A percentile compares a stretch with the other conserved stretches of the same genome.
These are phyloP conservation scores for Lacanobia wlatinum DNA, from an alignment of 2,888 invertebrate genomes.

Conservation along the genomic window DNA sequence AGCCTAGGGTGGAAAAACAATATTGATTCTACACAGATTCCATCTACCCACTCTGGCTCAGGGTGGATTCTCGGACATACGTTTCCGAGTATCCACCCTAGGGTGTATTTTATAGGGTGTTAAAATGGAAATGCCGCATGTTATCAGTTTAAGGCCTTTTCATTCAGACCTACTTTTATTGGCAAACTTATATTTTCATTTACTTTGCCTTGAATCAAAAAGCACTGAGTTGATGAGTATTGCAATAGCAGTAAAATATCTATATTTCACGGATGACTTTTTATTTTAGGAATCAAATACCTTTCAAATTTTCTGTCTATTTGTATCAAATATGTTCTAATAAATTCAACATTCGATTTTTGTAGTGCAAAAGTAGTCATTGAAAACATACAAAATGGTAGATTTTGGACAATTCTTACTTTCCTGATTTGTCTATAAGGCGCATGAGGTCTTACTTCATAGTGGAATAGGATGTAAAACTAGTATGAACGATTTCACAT, in stretches of 20 bases:
- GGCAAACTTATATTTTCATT: background rate
- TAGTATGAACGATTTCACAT: conserved; percentile 47
- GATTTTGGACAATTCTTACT: background rate
- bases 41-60: too few species aligned
- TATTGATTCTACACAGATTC: too few species aligned
- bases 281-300: conserved; percentile 6
- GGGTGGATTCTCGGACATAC: too few species aligned
- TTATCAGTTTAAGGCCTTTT: conserved; percentile 4
- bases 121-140: too few species aligned
- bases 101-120: too few species aligned
- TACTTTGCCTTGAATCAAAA: conserved; percentile 12
- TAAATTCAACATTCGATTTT: conserved; percentile 29
- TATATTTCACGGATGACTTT: background rate
- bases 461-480: conserved; percentile 39
- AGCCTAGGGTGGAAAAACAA: too few species aligned
- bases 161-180: conserved; percentile 6
- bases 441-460: conserved; percentile 42
- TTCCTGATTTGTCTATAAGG: conserved; percentile 27
- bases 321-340: conserved; percentile 13
- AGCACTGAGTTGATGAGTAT: background rate
- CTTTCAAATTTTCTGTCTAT: conserved; percentile 18
- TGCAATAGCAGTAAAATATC: conserved; percentile 6
- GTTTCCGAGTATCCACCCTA: too few species aligned
- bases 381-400: conserved; percentile 23
- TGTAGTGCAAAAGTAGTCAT: conserved; percentile 7